These are phyloP conservation scores for Galleria mellonella DNA, from an alignment of 1,140 invertebrate species.

Conservation along the genomic window DNA sequence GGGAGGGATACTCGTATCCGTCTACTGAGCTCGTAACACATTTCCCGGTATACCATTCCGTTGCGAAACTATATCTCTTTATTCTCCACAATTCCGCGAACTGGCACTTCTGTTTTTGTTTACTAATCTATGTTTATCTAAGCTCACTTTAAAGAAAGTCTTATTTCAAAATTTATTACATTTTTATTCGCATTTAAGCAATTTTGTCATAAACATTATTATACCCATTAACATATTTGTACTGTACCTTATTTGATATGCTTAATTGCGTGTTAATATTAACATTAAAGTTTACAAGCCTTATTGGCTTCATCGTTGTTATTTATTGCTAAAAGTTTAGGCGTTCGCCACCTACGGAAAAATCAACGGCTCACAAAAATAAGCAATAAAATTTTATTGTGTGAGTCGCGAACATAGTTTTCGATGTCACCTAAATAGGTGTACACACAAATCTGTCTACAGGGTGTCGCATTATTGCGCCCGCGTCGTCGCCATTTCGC, in stretches of 20 bases:
- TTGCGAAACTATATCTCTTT: constrained; percentile 64
- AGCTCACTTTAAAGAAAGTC: constrained; percentile 16
- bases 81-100: constrained; percentile 60
- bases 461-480: constrained; percentile 9
- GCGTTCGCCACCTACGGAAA: not conserved
- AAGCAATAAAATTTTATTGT: constrained; percentile 33
- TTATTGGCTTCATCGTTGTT: too few relatives aligned
- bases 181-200: constrained; percentile 31
- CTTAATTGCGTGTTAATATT: constrained; percentile 4
- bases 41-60: constrained; percentile 53
- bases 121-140: constrained; percentile 63
- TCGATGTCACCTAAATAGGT: constrained; percentile 37
- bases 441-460: constrained; percentile 38
- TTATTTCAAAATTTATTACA: constrained; percentile 32
- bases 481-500: constrained; percentile 21
- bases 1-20: constrained; percentile 48
- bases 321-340: too few relatives aligned
- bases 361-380: constrained; percentile 9
- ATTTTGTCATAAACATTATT: too few relatives aligned
- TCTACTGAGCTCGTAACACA: constrained; percentile 51
- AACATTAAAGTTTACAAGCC: not conserved
- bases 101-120: constrained; percentile 63
- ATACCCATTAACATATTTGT: too few relatives aligned
- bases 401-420: constrained; percentile 25
- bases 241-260: not conserved